Evolutionary conservation across 2,113 vertebrate genomes (phyloP).

Genomic region (Crocuta crocuta): DNA sequence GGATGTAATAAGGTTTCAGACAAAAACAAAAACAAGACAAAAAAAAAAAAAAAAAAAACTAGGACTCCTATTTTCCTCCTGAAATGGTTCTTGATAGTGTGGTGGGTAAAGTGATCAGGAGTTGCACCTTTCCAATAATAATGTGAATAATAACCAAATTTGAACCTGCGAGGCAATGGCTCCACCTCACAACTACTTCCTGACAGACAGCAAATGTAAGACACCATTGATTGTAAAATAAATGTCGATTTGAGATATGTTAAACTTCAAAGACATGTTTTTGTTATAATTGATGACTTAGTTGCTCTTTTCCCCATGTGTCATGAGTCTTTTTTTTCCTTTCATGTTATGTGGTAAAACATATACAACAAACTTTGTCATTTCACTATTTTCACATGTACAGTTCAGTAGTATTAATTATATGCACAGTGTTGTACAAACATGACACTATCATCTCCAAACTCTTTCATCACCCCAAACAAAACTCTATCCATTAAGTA

Average conservation of each 20-base stretch:
- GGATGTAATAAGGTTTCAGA: background rate
- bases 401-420: background rate
- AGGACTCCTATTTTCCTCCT: background rate
- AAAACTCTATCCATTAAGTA: background rate
- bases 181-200: background rate
- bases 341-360: background rate
- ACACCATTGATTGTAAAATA: background rate
- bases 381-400: background rate
- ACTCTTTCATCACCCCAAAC: background rate
- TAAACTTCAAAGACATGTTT: background rate
- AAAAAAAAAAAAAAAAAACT: background rate
- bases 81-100: background rate
- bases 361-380: background rate
- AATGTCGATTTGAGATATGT: background rate
- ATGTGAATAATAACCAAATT: background rate
- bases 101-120: background rate
- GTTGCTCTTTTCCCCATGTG: background rate
- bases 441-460: background rate
- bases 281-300: background rate
- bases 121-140: background rate
- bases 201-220: background rate
- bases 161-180: background rate
- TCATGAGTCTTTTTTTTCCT: background rate
- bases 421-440: background rate
- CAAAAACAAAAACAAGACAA: background rate